Conservation (phyloP, 2,113 vertebrate genomes). For the Chamaea fasciata region DNA sequence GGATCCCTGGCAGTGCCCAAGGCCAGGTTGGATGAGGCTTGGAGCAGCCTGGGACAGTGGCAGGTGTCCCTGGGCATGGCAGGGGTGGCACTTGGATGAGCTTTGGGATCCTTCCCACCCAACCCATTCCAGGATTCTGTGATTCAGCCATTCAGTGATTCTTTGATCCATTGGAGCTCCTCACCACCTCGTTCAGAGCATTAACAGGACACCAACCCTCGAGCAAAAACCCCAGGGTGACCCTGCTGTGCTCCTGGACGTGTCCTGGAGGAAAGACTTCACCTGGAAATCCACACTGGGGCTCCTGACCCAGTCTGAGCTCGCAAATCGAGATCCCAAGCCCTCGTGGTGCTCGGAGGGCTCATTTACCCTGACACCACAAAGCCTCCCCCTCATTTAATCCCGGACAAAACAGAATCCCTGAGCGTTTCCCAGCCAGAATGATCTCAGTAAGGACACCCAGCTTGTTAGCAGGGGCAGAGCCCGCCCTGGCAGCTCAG, state of each 20-base stretch:
- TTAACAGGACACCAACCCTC: fast-evolving
- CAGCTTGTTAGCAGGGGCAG: background rate
- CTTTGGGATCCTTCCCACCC: background rate
- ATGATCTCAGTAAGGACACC: background rate
- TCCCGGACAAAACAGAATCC: background rate
- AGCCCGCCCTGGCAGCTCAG: background rate
- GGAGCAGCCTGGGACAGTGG: background rate
- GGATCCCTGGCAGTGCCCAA: fast-evolving
- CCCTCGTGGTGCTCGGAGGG: background rate
- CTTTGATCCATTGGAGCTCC: background rate
- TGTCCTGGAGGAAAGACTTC: background rate
- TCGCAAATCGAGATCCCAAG: background rate
- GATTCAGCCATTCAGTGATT: no score
- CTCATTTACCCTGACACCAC: background rate
- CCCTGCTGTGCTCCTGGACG: background rate
- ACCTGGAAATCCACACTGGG: background rate
- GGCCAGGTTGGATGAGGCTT: fast-evolving
- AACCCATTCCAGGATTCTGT: fast-evolving
- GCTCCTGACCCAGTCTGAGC: background rate
- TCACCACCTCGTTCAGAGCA: fast-evolving
- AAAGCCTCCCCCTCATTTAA: background rate
- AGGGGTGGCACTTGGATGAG: fast-evolving
- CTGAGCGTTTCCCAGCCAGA: background rate
- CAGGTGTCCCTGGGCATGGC: fast-evolving
- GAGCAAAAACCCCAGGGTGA: fast-evolving